A percentile compares a stretch with the other conserved stretches of the same genome.
Conservation (phyloP, 2,113 vertebrate genomes). For the Telmatochromis sp. region DNA sequence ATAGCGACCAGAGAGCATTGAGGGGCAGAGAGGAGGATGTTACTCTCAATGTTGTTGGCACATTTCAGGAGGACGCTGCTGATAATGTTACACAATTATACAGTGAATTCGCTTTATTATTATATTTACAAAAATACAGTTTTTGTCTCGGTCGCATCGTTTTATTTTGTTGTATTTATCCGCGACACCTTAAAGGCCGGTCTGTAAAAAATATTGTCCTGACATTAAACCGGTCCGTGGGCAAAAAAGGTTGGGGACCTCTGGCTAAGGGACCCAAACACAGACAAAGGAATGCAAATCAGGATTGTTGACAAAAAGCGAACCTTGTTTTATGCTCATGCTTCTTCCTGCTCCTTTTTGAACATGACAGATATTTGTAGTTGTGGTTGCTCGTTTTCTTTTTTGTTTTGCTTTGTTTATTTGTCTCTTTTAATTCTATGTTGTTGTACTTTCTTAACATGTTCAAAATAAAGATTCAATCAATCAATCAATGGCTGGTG, state of each 20-base stretch:
- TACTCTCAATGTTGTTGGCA: rapidly evolving
- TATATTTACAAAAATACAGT: background rate
- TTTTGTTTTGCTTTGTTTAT: too few species aligned
- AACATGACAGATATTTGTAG: too few species aligned
- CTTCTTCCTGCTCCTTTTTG: too few species aligned
- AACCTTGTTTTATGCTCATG: background rate
- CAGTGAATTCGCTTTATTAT: background rate
- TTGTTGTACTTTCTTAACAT: too few species aligned
- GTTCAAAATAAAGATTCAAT: too few species aligned
- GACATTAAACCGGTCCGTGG: background rate
- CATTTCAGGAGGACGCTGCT: background rate
- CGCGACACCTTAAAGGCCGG: rapidly evolving
- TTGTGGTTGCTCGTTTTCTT: too few species aligned
- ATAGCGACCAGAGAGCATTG: background rate
- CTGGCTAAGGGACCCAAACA: background rate
- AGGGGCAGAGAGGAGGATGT: background rate
- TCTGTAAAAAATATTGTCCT: background rate
- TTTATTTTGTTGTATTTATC: background rate
- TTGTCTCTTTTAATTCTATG: too few species aligned
- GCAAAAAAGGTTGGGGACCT: rapidly evolving
- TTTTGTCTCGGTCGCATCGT: background rate
- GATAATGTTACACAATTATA: background rate
- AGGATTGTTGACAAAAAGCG: background rate
- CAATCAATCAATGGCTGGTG: background rate
- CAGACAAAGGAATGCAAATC: background rate